These are phyloP conservation scores for Lochmaea crataegi DNA, from an alignment of 2,888 invertebrate species.

Conservation along the genomic window DNA sequence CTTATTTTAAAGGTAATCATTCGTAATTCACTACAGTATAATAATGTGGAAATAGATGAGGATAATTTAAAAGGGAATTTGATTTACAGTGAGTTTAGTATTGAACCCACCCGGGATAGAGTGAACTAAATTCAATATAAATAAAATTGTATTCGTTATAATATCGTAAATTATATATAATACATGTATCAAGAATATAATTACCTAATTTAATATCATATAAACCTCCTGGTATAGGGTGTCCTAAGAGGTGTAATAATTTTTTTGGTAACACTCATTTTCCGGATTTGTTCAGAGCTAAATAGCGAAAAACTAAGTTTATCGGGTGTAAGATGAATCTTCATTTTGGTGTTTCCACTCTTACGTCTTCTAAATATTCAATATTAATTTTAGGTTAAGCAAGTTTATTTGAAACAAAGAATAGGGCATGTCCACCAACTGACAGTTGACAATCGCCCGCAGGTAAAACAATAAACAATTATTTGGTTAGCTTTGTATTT, in stretches of 20 bases:
- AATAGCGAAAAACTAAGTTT: constrained; percentile 77
- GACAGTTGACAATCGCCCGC: too few species aligned
- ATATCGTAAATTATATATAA: too few species aligned
- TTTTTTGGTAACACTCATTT: constrained; percentile 84
- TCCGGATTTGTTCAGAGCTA: constrained; percentile 79
- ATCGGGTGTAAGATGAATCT: constrained; percentile 44
- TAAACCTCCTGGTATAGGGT: constrained; percentile 86
- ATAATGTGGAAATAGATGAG: too few species aligned
- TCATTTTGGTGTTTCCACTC: constrained; percentile 15
- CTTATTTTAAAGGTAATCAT: too few species aligned
- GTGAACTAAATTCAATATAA: constrained; percentile 9
- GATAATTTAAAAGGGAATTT: too few species aligned
- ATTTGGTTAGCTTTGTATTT: too few species aligned
- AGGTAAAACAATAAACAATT: too few species aligned
- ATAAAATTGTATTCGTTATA: not conserved
- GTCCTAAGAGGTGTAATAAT: constrained; percentile 81
- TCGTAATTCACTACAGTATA: too few species aligned
- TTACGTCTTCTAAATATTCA: not conserved
- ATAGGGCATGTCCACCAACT: too few species aligned
- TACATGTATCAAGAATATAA: not conserved
- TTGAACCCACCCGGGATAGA: too few species aligned
- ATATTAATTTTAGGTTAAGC: not conserved
- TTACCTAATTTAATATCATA: constrained; percentile 88
- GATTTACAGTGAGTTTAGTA: too few species aligned
- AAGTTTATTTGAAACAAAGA: too few species aligned